These are phyloP conservation scores for Nothura maculosa DNA, from an alignment of 2,797 vertebrate genomes.

Conservation along the genomic window DNA sequence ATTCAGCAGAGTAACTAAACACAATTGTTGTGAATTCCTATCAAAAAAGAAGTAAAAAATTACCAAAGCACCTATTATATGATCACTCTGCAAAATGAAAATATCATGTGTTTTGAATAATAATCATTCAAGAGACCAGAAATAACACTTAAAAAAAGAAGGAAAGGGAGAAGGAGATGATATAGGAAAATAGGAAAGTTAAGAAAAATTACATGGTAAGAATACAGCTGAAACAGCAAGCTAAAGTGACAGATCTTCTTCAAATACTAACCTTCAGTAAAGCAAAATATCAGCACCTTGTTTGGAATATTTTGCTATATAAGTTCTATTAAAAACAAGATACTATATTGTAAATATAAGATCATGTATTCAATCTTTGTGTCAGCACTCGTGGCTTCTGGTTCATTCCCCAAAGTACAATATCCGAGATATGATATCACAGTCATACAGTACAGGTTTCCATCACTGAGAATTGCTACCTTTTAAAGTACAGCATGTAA, in stretches of 20 bases:
- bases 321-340: constrained; percentile 65
- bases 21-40: neutral
- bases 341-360: constrained; percentile 29
- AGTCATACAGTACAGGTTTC: neutral
- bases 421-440: constrained; percentile 49
- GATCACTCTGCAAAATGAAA: neutral
- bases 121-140: neutral
- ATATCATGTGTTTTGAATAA: neutral
- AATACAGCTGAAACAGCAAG: neutral
- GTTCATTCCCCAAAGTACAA: constrained; percentile 47
- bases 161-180: neutral
- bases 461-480: constrained; percentile 51
- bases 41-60: neutral
- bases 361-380: neutral
- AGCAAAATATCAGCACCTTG: neutral
- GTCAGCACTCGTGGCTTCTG: constrained; percentile 5
- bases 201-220: neutral
- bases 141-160: neutral
- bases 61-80: constrained; percentile 22
- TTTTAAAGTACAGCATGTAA: constrained; percentile 60
- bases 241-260: neutral
- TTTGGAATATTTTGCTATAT: constrained; percentile 46
- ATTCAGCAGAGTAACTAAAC: neutral
- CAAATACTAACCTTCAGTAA: constrained; percentile 22
- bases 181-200: neutral